phyloP scores from a whole-genome alignment of 2,888 invertebrate species.

The Synanthedon formicaeformis region DNA sequence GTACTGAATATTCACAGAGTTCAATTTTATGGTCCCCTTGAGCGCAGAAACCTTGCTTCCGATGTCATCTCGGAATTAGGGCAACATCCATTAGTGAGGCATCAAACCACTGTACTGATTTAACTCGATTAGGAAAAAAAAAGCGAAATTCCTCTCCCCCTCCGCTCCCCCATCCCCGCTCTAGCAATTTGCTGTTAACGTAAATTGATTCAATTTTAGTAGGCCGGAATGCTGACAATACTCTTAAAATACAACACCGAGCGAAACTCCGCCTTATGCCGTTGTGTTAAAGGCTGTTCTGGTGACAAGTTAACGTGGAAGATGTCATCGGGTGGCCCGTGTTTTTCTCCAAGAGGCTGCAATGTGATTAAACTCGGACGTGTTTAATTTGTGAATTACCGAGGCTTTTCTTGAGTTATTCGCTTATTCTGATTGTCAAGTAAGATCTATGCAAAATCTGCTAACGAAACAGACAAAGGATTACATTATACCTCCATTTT shows the following conservation, averaged over 20 bases:
- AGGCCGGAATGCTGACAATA: constrained; percentile 7
- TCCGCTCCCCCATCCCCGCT: constrained; percentile 6
- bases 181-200: constrained; percentile 35
- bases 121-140: constrained; percentile 39
- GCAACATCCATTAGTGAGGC: constrained; percentile 18
- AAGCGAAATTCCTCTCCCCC: constrained; percentile 24
- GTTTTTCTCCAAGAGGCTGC: not conserved
- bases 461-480: too few relatives aligned
- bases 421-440: not conserved
- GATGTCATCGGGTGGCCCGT: not conserved
- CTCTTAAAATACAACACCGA: not conserved
- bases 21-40: too few relatives aligned
- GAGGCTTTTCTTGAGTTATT: not conserved
- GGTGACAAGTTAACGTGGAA: not conserved
- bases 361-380: not conserved
- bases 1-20: too few relatives aligned
- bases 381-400: not conserved
- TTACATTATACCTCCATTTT: too few relatives aligned
- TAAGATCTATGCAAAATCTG: too few relatives aligned
- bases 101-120: constrained; percentile 22
- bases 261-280: not conserved
- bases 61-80: constrained; percentile 5
- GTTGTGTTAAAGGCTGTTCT: not conserved
- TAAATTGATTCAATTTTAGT: constrained; percentile 40
- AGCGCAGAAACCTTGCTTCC: not conserved